Evolutionary conservation across 2,113 vertebrate species (phyloP), one percentile per base, ranked within the genome.

Genomic region (Corythoichthys intestinalis): DNA sequence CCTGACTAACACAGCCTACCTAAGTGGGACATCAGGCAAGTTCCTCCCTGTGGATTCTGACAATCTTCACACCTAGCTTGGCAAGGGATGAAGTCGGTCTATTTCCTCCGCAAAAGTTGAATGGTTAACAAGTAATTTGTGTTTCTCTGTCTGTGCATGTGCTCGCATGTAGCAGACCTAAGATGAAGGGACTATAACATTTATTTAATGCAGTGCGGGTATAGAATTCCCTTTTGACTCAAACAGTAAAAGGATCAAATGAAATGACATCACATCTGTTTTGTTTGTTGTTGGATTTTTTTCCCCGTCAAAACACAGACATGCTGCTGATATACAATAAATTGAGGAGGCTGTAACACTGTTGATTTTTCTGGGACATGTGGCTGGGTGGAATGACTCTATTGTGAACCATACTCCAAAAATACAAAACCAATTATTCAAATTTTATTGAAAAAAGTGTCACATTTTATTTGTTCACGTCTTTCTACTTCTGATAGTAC

Each of bases 1-100:
- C 78, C 61, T 48, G 80, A 66, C 86, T 73, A 81, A 78, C 38
- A 6, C 75, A 79, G 89, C 88, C 90, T 76, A 75, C 41, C 41
- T 44, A 7, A 65, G 71, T 69, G 87, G 89, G 85, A 93, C 89
- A 92, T 91, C 58, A 68, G 67, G 72, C 81, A 76, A 72, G 7
- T 74, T 67, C 84, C 87, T 72, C 81, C 70, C 47, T 28, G 47
- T 69, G 78, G 88, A 85, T 83, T 85, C 77, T 87, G 81, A 85
- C 68, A 11, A 81, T 0, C 66, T 65, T 80, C 75, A 83, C 73
- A 72, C 8, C 37, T 37, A 72, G 66, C 76, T 79, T 79, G 83
- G 83, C 83, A 76, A n/a, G 50, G 62, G 57, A 84, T 82, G 62
- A 86, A 83, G 75, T 69, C 5, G 41, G 47, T 20, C 72, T 35